These are phyloP conservation scores for Pachyrhynchus sulphureomaculatus DNA, from an alignment of 1,140 invertebrate genomes.

Conservation along the genomic window DNA sequence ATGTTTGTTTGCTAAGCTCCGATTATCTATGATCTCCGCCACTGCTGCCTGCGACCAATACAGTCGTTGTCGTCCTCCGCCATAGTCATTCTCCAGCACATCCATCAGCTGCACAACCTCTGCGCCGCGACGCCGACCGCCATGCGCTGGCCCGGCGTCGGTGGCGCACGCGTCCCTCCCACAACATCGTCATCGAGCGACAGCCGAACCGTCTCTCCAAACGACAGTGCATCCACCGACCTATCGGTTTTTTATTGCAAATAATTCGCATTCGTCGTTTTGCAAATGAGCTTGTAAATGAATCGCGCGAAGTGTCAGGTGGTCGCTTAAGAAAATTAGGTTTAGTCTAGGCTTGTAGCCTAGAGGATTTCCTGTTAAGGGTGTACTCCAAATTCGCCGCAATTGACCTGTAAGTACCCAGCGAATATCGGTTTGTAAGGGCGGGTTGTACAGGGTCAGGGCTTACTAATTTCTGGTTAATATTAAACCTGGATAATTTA, in stretches of 20 bases:
- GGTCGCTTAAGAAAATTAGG: not conserved
- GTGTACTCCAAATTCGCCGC: not conserved
- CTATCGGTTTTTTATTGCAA: constrained; percentile 18
- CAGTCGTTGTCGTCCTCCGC: no score
- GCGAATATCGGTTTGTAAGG: constrained; percentile 1
- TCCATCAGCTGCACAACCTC: no score
- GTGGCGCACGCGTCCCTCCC: constrained; percentile 21
- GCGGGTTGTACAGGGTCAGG: constrained; percentile 15
- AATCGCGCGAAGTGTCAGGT: not conserved
- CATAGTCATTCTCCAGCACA: not conserved
- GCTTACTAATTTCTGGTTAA: not conserved
- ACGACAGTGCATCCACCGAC: constrained; percentile 3
- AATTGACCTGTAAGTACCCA: constrained; percentile 22
- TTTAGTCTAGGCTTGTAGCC: not conserved
- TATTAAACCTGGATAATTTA: no score
- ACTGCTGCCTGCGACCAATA: no score
- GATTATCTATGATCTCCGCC: no score
- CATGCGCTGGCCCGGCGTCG: constrained; percentile 18
- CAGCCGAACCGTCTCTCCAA: constrained; percentile 22
- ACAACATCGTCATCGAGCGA: constrained; percentile 24
- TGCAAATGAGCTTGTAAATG: constrained; percentile 3
- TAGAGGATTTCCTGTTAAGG: not conserved
- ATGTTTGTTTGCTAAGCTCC: no score
- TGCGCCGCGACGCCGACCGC: constrained; percentile 18
- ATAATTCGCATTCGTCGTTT: constrained; percentile 4